Percentiles rank a stretch among this genome's conserved stretches.
phyloP scores from a whole-genome alignment of 35 echinoderm and acorn worm species.

The Amphiura filiformis region DNA sequence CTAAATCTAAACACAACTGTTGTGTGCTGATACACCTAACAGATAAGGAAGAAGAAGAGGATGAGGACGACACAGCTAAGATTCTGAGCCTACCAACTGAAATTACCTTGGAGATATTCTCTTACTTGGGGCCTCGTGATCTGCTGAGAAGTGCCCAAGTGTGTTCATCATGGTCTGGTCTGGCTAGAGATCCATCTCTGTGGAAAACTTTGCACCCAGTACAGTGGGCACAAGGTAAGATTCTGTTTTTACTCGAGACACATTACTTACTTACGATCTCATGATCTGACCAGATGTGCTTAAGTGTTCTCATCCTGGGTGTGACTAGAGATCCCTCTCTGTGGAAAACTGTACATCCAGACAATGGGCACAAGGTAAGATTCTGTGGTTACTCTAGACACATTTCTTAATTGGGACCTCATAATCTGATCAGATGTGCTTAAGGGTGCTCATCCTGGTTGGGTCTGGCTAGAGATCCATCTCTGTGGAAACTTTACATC shows the following conservation, averaged over 20 bases:
- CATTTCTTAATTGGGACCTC: constrained; percentile 85
- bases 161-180: constrained; percentile 49
- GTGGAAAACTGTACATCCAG: too few relatives aligned
- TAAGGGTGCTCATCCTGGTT: constrained; percentile 72
- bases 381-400: constrained; percentile 56
- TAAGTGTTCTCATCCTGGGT: too few relatives aligned
- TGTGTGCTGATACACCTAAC: too few relatives aligned
- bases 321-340: too few relatives aligned
- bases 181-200: constrained; percentile 50
- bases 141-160: constrained; percentile 71
- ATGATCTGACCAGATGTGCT: too few relatives aligned
- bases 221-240: constrained; percentile 76
- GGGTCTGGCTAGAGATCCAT: constrained; percentile 43
- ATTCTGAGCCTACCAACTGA: constrained; percentile 70
- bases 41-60: constrained; percentile 34
- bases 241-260: too few relatives aligned
- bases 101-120: constrained; percentile 74
- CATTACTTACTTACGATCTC: too few relatives aligned
- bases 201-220: constrained; percentile 75
- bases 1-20: too few relatives aligned
- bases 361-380: too few relatives aligned
- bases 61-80: constrained; percentile 47
- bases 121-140: constrained; percentile 75
- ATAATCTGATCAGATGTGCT: constrained; percentile 60
- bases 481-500: constrained; percentile 66